Conservation (phyloP, 2,888 invertebrate genomes). For the Phasia obesa region DNA sequence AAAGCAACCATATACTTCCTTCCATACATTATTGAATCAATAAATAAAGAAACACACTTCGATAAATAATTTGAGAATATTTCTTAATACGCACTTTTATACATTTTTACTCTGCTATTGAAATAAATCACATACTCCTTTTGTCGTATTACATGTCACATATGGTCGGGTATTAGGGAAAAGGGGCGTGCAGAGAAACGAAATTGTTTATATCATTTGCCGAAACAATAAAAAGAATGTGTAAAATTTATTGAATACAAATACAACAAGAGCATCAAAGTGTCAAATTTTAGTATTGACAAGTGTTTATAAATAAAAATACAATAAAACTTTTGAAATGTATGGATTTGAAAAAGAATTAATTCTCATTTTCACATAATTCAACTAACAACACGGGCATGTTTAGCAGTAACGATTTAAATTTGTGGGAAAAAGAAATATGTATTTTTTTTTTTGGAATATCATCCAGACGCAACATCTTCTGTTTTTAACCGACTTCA, state of each 20-base stretch:
- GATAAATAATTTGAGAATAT: conserved; percentile 34
- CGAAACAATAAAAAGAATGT: background rate
- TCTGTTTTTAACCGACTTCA: too few species aligned
- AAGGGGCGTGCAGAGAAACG: background rate
- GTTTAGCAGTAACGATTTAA: too few species aligned
- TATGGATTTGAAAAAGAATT: too few species aligned
- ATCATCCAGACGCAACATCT: too few species aligned
- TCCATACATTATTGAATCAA: background rate
- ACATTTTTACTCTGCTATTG: background rate
- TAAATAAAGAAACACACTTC: conserved; percentile 31
- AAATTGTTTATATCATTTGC: background rate
- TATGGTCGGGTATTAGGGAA: background rate
- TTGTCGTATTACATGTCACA: conserved; percentile 26
- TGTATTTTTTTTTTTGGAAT: too few species aligned
- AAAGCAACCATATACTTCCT: background rate
- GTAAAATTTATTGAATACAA: conserved; percentile 1
- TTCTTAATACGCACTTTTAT: background rate
- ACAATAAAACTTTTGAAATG: conserved; percentile 11
- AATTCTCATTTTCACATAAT: too few species aligned
- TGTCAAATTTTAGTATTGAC: conserved; percentile 59
- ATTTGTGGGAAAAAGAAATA: too few species aligned
- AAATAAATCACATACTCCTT: conserved; percentile 34
- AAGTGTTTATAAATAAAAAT: conserved; percentile 43
- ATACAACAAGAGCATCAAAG: conserved; percentile 44
- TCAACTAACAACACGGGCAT: too few species aligned